Conservation (phyloP, 1,140 invertebrate species). For the Rhopalosiphum padi region DNA sequence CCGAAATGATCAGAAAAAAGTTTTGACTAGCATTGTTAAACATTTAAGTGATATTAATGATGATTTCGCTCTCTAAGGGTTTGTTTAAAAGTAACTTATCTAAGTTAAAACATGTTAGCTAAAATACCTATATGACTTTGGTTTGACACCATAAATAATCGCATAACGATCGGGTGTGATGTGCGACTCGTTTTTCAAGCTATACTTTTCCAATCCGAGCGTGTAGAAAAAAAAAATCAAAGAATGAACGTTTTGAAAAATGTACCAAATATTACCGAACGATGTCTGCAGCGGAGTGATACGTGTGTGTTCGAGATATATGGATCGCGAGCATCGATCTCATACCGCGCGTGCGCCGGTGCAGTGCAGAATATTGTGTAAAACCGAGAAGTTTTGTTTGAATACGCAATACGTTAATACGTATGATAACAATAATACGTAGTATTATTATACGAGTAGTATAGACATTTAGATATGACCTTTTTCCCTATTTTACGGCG, state of each 20-base stretch:
- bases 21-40: neutral
- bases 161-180: neutral
- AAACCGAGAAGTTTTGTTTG: neutral
- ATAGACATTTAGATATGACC: no score
- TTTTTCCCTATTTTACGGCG: no score
- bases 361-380: no score
- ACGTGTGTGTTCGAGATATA: neutral
- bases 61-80: neutral
- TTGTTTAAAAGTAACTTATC: conserved; percentile 22
- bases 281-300: neutral
- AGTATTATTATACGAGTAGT: no score
- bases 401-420: neutral
- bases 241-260: neutral
- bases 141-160: neutral
- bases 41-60: conserved; percentile 26
- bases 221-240: neutral
- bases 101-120: conserved; percentile 18
- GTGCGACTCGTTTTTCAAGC: neutral
- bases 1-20: neutral
- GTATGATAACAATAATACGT: neutral
- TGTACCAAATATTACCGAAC: neutral
- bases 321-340: neutral
- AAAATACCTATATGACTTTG: neutral
- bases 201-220: neutral
- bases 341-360: neutral